Evolutionary conservation across 2,797 vertebrate genomes (phyloP), one percentile per base, ranked within the genome.

Genomic region (Hoplostethus atlanticus): DNA sequence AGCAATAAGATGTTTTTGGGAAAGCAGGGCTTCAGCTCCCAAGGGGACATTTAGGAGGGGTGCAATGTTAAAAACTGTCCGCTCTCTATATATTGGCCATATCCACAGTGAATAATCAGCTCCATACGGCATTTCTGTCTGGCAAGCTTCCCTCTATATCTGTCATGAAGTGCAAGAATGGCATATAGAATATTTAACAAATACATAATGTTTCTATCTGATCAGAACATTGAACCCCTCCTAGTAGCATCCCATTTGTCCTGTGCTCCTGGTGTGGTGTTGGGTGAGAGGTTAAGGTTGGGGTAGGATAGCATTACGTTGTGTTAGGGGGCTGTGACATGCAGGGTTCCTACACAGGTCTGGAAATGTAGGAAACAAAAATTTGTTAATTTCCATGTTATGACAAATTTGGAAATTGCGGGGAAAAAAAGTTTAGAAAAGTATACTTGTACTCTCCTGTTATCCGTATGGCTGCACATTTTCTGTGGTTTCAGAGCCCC

Each of bases 1-100:
- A 7, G 13, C 13, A 10, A 40, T 15, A 11, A 30, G 51, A 74
- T 53, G 54, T 21, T 54, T 69, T 21, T 48, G 38, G 61, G 54
- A 60, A 61, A 17, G n/a, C 0, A 21, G 28, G 3, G 52, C 44
- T 64, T 50, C 46, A 31, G 25, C 63, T 63, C 28, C 5, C 16
- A 21, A 31, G 6, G 17, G 42, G 16, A 58, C 58, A 15, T 70
- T 69, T 13, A 65, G 66, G 51, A 38, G 0, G 30, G 48, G 28
- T 68, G 44, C 63, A 66, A 13, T 40, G 21, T 42, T 8, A 48
- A 50, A 48, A 50, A 17, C 2, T 21, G 21, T 53, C 10, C 12
- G 12, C 10, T 46, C 4, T 46, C 2, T 54, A 6, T 31, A 16
- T 54, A 31, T 31, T 47, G 11, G 44, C 8, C 4, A 46, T 21